Base-by-base conservation (phyloP, 2,888 invertebrate genomes). In the Heliconius cydno region DNA sequence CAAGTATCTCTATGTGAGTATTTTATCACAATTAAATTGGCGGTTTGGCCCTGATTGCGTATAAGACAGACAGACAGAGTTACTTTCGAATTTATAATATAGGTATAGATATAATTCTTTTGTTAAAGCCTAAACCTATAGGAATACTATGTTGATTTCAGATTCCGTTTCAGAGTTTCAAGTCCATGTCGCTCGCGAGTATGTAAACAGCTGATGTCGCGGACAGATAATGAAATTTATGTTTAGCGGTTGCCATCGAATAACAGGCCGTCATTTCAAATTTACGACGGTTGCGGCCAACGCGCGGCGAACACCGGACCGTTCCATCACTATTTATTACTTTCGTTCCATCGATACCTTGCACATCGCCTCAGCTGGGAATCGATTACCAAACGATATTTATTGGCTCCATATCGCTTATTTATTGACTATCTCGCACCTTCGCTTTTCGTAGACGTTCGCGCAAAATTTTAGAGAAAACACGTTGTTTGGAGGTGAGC, bases 281-380 rank as follows among this genome's bases (percentile, higher is more conserved):
- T 90, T 88, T 89, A 91, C 86, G 87, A 86, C 85, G 84, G 80
- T 85, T 84, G 84, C 79, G 82, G 80, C 79, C 70, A 79, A 81
- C 81, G 75, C 34, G 65, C 76, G 76, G 80, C 77, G 70, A 28
- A 28, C 28, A 57, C 72, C 77, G 78, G 82, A 78, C 79, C 77
- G 73, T 76, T 84, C 82, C 84, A 87, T 89, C 87, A 87, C 85
- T 87, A 86, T 88, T 89, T 89, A 89, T 88, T 86, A 87, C 86
- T 79, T 83, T 82, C 82, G 80, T 81, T 76, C 79, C 71, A 80
- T 76, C 79, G 77, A 82, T 81, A 80, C 79, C 80, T 77, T 70
- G 67, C 80, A 79, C 74, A 75, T 79, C 80, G 70, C 73, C 76
- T 82, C 82, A 77, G 72, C 83, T 78, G 83, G 78, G 80, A 85